Evolutionary conservation across 2,888 invertebrate genomes (phyloP).

Genomic region (Limenitis camilla): DNA sequence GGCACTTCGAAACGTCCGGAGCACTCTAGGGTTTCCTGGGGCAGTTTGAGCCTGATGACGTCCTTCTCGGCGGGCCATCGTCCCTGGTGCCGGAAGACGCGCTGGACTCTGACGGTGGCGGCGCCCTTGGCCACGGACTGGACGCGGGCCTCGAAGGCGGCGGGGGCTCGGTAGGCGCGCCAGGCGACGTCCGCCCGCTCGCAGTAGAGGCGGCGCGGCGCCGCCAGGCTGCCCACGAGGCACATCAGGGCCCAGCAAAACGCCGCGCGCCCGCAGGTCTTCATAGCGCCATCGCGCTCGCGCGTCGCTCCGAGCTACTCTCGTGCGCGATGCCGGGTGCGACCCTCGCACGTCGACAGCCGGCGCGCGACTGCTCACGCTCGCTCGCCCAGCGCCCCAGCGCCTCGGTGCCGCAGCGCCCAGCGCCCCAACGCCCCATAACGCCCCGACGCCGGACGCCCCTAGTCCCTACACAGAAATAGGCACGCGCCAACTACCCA

Average conservation of each 20-base stretch:
- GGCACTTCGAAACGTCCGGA: constrained; percentile 67
- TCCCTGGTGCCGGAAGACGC: constrained; percentile 58
- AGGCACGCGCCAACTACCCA: constrained; percentile 34
- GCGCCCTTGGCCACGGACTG: constrained; percentile 59
- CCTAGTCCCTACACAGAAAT: constrained; percentile 40
- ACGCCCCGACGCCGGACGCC: constrained; percentile 58
- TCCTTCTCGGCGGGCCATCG: constrained; percentile 62
- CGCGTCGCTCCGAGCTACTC: constrained; percentile 34
- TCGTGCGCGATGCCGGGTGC: constrained; percentile 14
- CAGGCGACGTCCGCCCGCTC: constrained; percentile 71
- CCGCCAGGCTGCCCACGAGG: constrained; percentile 42
- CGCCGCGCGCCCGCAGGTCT: constrained; percentile 66
- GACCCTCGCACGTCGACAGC: constrained; percentile 54
- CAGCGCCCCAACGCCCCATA: constrained; percentile 48
- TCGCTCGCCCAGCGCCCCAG: constrained; percentile 34
- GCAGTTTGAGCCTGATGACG: constrained; percentile 52
- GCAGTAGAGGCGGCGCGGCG: constrained; percentile 65
- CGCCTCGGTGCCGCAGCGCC: constrained; percentile 42
- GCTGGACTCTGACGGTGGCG: constrained; percentile 61
- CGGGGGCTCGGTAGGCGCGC: constrained; percentile 69
- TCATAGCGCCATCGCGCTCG: constrained; percentile 70
- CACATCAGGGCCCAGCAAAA: constrained; percentile 65
- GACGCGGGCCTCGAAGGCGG: constrained; percentile 68
- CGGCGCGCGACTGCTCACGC: constrained; percentile 65
- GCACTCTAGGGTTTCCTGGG: constrained; percentile 49